A percentile compares a stretch with the other conserved stretches of the same genome.
These are phyloP conservation scores for Capricornis sumatraensis DNA, from an alignment of 2,113 vertebrate species.

Conservation along the genomic window DNA sequence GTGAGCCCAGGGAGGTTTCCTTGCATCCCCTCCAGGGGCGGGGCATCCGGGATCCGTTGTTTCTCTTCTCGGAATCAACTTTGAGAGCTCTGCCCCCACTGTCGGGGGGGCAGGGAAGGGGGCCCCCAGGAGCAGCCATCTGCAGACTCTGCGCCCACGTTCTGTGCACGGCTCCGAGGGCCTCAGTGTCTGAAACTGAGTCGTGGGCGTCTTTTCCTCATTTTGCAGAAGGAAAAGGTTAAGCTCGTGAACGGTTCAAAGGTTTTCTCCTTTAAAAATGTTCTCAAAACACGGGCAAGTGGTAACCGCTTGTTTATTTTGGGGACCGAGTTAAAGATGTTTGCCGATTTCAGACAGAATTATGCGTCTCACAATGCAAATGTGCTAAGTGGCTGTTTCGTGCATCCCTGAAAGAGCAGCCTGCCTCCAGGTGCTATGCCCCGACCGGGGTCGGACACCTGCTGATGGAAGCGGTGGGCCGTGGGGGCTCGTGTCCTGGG, in stretches of 20 bases:
- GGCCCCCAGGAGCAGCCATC: neutral
- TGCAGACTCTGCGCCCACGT: neutral
- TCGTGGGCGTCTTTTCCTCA: neutral
- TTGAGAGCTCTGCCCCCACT: neutral
- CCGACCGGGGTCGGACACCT: neutral
- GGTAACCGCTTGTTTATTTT: neutral
- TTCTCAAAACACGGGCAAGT: neutral
- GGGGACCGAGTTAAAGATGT: neutral
- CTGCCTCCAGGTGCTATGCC: neutral
- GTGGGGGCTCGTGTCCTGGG: fast-evolving
- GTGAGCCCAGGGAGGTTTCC: neutral
- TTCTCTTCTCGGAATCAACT: neutral
- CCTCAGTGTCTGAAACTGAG: neutral
- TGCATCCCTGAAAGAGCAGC: neutral
- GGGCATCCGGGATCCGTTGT: neutral
- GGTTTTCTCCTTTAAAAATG: neutral
- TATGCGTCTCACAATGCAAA: neutral
- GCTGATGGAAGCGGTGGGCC: neutral
- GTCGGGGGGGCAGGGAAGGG: neutral
- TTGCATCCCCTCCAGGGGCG: neutral
- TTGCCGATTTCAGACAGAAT: constrained; percentile 8
- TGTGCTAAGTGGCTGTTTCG: neutral
- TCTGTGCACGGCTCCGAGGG: neutral
- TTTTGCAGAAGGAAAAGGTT: neutral
- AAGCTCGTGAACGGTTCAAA: neutral